Conservation (phyloP, 2,113 vertebrate species). For the Dasypus novemcinctus region DNA sequence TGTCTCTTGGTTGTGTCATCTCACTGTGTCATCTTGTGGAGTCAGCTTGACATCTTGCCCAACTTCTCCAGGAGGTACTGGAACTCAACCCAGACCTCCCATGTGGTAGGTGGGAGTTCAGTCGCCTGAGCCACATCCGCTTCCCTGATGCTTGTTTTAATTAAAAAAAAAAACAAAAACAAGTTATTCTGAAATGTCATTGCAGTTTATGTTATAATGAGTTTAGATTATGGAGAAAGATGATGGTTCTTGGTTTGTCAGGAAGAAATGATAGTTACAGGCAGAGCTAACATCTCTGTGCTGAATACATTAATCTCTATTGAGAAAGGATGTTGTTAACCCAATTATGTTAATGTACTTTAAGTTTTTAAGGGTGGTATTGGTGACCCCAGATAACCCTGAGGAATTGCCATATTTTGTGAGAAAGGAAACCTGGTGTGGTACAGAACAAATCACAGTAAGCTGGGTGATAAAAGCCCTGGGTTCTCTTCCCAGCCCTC, state of each 20-base stretch:
- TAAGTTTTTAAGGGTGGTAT: neutral
- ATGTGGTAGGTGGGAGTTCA: too few species aligned
- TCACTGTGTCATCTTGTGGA: too few species aligned
- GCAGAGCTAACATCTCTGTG: neutral
- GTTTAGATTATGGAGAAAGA: neutral
- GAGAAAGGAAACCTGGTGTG: too few species aligned
- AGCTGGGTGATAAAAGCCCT: neutral
- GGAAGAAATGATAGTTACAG: neutral
- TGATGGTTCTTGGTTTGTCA: neutral
- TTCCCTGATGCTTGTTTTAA: slow-evolving; percentile 15
- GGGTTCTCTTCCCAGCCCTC: neutral
- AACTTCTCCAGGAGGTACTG: too few species aligned
- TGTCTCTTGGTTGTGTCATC: too few species aligned
- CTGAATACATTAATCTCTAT: neutral
- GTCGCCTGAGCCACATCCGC: too few species aligned
- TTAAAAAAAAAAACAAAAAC: neutral
- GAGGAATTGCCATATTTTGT: neutral
- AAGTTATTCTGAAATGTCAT: neutral
- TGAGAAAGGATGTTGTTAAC: neutral
- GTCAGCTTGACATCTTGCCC: too few species aligned
- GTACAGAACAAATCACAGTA: neutral
- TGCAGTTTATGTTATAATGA: neutral
- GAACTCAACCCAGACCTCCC: too few species aligned
- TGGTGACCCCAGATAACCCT: neutral
- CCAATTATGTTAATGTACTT: neutral